Base-by-base conservation (phyloP, 1,140 invertebrate genomes). In the Drosophila carrolli region DNA sequence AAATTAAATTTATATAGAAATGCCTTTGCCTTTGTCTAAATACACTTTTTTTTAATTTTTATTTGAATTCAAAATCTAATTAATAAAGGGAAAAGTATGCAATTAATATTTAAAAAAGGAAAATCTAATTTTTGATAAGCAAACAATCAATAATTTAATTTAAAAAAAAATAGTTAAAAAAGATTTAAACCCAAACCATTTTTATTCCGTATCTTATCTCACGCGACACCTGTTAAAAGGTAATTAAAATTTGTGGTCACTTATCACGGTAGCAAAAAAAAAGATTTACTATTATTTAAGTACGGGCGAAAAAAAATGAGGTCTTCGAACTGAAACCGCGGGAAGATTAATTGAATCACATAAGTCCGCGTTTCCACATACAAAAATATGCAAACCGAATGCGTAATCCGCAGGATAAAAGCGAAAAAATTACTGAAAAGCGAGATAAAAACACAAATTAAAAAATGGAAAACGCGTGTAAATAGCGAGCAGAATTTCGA, bases 331-430 rank as follows among this genome's bases (percentile, higher is more conserved):
- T 10, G 14, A 23, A 37, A 46, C 16, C 43, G 41, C 50, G 41
- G 57, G 62, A 78, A 82, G 47, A 73, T 83, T 83, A 86, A 86
- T 83, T 83, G 47, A 88, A 88, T 79, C 82, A 68, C 85, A 82
- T 89, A 80, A 71, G 76, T 54, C 48, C 37, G 66, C 38, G 63
- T 53, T 38, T 38, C 16, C 54, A 50, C 47, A 72, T 38, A 40
- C 63, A 76, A 88, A 86, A 79, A 67, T 83, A 79, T 88, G 79
- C 84, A 74, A 79, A 80, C 40, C 55, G 46, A 82, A 86, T 86
- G 83, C 78, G 75, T 79, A 67, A 88, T 56, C 70, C 75, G 70
- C 71, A 55, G 32, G 32, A 43, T 66, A 60, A 27, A 61, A 56
- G 27, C 14, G n/a, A 10, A 37, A 37, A 44, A 62, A 44, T 57